Conservation (phyloP, 2,888 invertebrate species). For the Leptinotarsa peninsularis region DNA sequence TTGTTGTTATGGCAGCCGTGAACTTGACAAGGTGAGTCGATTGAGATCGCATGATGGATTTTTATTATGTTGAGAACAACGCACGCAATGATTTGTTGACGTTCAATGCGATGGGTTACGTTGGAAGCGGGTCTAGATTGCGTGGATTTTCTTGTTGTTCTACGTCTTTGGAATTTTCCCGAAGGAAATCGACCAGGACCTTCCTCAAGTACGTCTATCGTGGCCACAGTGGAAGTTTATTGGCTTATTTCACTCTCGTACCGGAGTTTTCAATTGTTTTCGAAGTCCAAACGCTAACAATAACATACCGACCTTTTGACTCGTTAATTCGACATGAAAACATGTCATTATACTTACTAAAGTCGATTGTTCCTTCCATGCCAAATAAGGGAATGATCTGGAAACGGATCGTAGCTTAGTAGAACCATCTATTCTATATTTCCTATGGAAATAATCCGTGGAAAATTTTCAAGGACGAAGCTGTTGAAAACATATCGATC, state of each 20-base stretch:
- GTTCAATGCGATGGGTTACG: neutral
- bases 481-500: constrained; percentile 1
- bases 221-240: neutral
- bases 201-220: neutral
- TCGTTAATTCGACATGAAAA: too few relatives aligned
- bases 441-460: neutral
- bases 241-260: neutral
- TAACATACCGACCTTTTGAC: neutral
- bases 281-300: neutral
- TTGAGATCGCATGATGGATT: neutral
- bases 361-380: too few relatives aligned
- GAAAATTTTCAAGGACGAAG: neutral
- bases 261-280: neutral
- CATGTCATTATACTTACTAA: too few relatives aligned
- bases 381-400: too few relatives aligned
- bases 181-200: constrained; percentile 19
- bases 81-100: constrained; percentile 19
- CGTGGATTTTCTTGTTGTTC: constrained; percentile 26
- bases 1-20: constrained; percentile 45
- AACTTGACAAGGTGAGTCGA: constrained; percentile 51
- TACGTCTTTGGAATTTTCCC: constrained; percentile 2
- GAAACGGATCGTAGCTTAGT: too few relatives aligned
- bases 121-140: neutral
- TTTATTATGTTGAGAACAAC: neutral
- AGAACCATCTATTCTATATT: neutral